phyloP scores from a whole-genome alignment of 2,113 vertebrate species.

The Corythornis madagascariensis region DNA sequence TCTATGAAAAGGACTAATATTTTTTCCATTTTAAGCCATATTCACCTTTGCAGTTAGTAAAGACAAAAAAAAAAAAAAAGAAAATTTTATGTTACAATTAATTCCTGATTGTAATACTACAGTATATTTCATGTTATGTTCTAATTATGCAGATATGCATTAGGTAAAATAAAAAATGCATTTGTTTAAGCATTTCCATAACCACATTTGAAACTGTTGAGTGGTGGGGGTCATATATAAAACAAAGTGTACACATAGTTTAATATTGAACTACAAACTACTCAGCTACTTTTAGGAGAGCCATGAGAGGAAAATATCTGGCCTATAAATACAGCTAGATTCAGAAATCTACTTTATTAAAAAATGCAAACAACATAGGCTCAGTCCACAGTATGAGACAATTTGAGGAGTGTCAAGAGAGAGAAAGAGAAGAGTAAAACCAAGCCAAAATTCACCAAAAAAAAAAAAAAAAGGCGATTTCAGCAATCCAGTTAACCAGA shows the following conservation, averaged over 20 bases:
- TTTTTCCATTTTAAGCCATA: constrained; percentile 55
- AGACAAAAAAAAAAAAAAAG: constrained; percentile 9
- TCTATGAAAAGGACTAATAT: constrained; percentile 52
- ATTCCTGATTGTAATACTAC: constrained; percentile 60
- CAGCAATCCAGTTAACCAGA: background rate
- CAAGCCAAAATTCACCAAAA: background rate
- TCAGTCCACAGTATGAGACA: background rate
- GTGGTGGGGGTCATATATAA: constrained; percentile 4
- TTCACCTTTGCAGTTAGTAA: constrained; percentile 54
- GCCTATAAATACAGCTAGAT: background rate
- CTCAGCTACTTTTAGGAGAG: background rate
- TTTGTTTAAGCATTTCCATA: constrained; percentile 63
- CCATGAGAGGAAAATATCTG: background rate
- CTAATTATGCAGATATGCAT: constrained; percentile 35
- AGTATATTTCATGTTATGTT: constrained; percentile 45
- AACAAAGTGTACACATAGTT: background rate
- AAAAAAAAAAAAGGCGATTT: background rate
- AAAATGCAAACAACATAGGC: background rate
- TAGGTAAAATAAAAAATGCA: constrained; percentile 60
- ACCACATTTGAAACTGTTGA: constrained; percentile 54
- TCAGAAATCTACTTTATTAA: background rate
- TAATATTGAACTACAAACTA: background rate
- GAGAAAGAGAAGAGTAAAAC: background rate
- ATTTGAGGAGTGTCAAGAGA: background rate
- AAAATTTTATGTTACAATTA: constrained; percentile 63